Percentiles rank a stretch among this genome's conserved stretches.
phyloP scores from a whole-genome alignment of 2,888 invertebrate genomes.

The Eupithecia vulgata region DNA sequence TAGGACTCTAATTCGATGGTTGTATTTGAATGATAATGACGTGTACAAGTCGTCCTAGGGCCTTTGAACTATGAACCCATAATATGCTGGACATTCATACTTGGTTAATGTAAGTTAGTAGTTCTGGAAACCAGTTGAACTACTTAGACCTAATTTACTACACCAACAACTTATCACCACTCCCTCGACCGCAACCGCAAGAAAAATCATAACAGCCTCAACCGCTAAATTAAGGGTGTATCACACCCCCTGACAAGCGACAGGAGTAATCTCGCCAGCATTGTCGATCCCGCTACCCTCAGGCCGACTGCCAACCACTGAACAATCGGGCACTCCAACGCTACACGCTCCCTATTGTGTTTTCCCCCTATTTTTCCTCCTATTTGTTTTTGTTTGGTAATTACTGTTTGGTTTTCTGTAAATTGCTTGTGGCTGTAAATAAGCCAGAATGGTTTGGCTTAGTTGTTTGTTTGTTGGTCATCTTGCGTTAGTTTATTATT shows the following conservation, averaged over 20 bases:
- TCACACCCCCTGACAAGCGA: slow-evolving; percentile 59
- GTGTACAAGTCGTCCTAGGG: too few species aligned
- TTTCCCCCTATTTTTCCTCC: slow-evolving; percentile 74
- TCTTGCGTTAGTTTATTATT: slow-evolving; percentile 11
- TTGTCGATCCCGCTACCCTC: slow-evolving; percentile 72
- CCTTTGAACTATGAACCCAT: not conserved
- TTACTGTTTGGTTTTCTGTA: slow-evolving; percentile 80
- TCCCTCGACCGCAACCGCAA: slow-evolving; percentile 9
- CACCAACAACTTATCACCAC: not conserved
- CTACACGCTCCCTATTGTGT: slow-evolving; percentile 74
- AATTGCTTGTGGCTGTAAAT: slow-evolving; percentile 75
- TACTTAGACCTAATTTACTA: slow-evolving; percentile 1
- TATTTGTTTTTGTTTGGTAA: slow-evolving; percentile 82
- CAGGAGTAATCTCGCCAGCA: slow-evolving; percentile 73
- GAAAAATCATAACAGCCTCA: slow-evolving; percentile 14
- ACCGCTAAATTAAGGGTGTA: slow-evolving; percentile 42
- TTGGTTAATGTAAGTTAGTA: too few species aligned
- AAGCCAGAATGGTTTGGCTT: slow-evolving; percentile 42
- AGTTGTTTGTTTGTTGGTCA: slow-evolving; percentile 8
- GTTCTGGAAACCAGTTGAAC: too few species aligned
- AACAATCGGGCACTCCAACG: slow-evolving; percentile 58
- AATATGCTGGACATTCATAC: not conserved
- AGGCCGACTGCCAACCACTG: slow-evolving; percentile 46
- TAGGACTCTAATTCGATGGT: too few species aligned
- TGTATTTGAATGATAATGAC: too few species aligned